These are phyloP conservation scores for Pollicipes pollicipes DNA, from an alignment of 1,140 invertebrate species.

Conservation along the genomic window DNA sequence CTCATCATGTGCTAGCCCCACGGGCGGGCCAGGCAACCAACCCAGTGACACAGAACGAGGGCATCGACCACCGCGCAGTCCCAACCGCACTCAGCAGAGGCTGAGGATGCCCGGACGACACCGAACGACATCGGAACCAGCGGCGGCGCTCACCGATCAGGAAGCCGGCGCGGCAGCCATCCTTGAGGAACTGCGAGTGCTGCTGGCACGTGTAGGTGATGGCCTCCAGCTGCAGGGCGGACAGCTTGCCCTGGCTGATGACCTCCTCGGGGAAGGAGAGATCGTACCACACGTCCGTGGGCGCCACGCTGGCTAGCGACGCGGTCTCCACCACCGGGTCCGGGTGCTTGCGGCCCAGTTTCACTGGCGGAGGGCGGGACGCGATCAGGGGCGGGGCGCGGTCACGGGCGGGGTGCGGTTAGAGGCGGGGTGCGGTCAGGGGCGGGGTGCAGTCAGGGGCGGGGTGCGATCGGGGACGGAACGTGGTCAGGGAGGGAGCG, in stretches of 20 bases:
- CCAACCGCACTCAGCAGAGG: no score
- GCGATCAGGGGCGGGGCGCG: no score
- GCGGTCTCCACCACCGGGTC: slow-evolving; percentile 99
- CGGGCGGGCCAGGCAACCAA: no score
- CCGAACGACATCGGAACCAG: background rate
- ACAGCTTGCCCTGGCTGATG: slow-evolving; percentile 68
- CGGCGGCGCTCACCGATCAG: slow-evolving; percentile 48
- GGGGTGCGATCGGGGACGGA: no score
- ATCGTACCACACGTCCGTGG: slow-evolving; percentile 83
- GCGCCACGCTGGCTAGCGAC: slow-evolving; percentile 86
- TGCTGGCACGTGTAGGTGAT: slow-evolving; percentile 93
- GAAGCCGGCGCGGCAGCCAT: slow-evolving; percentile 83
- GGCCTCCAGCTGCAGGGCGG: slow-evolving; percentile 89
- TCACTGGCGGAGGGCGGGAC: slow-evolving; percentile 48
- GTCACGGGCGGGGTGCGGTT: no score
- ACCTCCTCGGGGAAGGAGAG: slow-evolving; percentile 58
- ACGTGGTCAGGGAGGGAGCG: no score
- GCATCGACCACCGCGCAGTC: no score
- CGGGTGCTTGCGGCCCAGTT: slow-evolving; percentile 87
- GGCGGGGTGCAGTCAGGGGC: no score
- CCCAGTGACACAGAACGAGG: no score
- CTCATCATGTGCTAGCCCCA: no score
- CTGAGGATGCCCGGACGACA: background rate
- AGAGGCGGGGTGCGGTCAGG: no score
- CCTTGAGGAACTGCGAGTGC: slow-evolving; percentile 77